phyloP scores from a whole-genome alignment of 2,797 vertebrate species.

The Schizopygopsis pylzovi region DNA sequence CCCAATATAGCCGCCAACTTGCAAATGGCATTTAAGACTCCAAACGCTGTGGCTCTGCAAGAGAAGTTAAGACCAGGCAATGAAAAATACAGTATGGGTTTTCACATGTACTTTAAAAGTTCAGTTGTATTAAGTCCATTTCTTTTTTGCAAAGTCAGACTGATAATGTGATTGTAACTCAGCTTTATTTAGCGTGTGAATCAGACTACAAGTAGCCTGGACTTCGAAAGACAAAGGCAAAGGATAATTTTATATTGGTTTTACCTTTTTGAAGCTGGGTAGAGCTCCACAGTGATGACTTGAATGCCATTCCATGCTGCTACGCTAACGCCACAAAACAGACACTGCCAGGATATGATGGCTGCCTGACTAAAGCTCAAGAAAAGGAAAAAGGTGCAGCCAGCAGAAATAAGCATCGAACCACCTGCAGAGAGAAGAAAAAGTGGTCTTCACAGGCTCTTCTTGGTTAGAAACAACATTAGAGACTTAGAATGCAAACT shows the following conservation, averaged over 20 bases:
- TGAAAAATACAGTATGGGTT: not conserved
- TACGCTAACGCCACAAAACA: conserved; percentile 93
- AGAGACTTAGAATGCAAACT: not conserved
- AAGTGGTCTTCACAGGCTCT: not conserved
- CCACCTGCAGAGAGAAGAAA: conserved; percentile 73
- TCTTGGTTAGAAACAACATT: not conserved
- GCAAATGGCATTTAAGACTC: conserved; percentile 92
- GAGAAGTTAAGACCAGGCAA: not conserved
- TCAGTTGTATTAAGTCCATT: not conserved
- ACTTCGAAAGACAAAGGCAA: too few species aligned
- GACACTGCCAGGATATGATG: conserved; percentile 94
- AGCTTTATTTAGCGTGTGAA: too few species aligned
- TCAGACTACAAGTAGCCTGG: too few species aligned
- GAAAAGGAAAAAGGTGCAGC: conserved; percentile 93
- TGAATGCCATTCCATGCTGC: conserved; percentile 96
- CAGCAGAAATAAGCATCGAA: conserved; percentile 93
- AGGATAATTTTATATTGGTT: conserved; percentile 55
- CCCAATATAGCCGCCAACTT: conserved; percentile 92
- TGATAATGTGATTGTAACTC: too few species aligned
- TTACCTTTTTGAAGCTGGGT: conserved; percentile 90
- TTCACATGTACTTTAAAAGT: not conserved
- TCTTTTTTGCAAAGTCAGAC: too few species aligned
- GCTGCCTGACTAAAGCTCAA: conserved; percentile 92
- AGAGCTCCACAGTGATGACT: conserved; percentile 95
- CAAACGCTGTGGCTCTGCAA: conserved; percentile 92